A percentile compares a stretch with the other conserved stretches of the same genome.
Conservation (phyloP, 2,797 vertebrate species). For the Gallinago nigripennis region DNA sequence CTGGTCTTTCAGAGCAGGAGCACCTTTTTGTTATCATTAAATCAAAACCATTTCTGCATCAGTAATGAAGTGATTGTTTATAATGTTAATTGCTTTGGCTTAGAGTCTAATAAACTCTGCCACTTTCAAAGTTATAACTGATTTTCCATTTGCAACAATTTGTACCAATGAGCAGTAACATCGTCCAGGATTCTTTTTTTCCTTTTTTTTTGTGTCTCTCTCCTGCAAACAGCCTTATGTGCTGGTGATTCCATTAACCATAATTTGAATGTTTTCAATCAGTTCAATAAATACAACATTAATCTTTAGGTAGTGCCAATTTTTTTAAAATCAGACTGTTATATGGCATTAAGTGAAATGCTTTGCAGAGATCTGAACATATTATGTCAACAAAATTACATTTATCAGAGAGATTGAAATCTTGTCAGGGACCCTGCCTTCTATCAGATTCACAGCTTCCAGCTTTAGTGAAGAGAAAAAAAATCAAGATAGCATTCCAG, state of each 20-base stretch:
- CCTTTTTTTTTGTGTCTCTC: background rate
- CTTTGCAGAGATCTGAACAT: background rate
- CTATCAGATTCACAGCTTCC: background rate
- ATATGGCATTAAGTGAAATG: background rate
- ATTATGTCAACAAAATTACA: background rate
- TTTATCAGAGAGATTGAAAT: background rate
- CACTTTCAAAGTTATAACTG: background rate
- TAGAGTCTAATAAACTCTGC: background rate
- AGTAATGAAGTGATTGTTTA: background rate
- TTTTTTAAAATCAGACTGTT: background rate
- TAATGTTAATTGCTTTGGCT: slow-evolving; percentile 1
- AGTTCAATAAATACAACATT: background rate
- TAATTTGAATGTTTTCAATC: background rate
- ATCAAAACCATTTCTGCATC: background rate
- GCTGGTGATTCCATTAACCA: background rate
- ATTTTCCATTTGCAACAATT: background rate
- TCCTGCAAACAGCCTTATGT: background rate
- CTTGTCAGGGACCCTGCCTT: background rate
- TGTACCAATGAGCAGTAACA: background rate
- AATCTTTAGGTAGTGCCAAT: background rate
- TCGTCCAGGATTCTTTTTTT: background rate
- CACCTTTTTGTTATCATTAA: background rate
- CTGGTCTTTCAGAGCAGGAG: background rate
- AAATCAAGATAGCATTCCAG: background rate
- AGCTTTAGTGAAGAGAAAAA: background rate